phyloP scores from a whole-genome alignment of 1,140 invertebrate species.

The Mya arenaria region DNA sequence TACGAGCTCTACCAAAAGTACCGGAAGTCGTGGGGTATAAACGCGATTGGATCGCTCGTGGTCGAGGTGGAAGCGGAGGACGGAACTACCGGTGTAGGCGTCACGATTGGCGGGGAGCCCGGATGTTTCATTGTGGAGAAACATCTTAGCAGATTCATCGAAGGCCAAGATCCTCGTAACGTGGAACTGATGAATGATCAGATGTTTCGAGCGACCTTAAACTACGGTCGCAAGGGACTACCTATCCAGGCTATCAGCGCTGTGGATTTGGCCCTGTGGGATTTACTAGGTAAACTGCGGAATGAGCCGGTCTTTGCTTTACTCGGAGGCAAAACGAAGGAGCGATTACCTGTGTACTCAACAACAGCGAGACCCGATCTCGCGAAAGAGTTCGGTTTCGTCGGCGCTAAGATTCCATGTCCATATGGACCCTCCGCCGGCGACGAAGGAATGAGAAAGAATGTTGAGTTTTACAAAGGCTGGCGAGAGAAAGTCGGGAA shows the following conservation, averaged over 20 bases:
- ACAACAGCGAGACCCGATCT: slow-evolving; percentile 75
- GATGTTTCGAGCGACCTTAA: slow-evolving; percentile 76
- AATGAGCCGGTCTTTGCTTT: slow-evolving; percentile 75
- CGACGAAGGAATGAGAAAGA: slow-evolving; percentile 74
- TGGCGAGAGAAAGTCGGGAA: slow-evolving; percentile 75
- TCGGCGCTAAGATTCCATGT: slow-evolving; percentile 75
- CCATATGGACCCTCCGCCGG: slow-evolving; percentile 75
- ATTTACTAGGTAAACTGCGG: slow-evolving; percentile 72
- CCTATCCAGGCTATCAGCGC: slow-evolving; percentile 76
- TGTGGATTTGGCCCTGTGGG: slow-evolving; percentile 76
- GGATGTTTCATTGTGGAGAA: slow-evolving; percentile 76
- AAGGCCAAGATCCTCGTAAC: slow-evolving; percentile 76
- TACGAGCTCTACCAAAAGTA: slow-evolving; percentile 71
- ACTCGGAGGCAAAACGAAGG: slow-evolving; percentile 77
- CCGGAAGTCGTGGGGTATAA: slow-evolving; percentile 78
- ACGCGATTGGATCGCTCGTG: slow-evolving; percentile 74
- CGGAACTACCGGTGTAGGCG: slow-evolving; percentile 73
- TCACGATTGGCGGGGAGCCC: slow-evolving; percentile 75
- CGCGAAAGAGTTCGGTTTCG: slow-evolving; percentile 75
- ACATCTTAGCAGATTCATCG: slow-evolving; percentile 76
- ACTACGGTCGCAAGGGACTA: slow-evolving; percentile 77
- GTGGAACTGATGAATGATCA: slow-evolving; percentile 78
- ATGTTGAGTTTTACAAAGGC: slow-evolving; percentile 71
- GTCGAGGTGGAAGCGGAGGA: slow-evolving; percentile 76
- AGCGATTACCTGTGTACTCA: slow-evolving; percentile 74